Evolutionary conservation across 2,797 vertebrate species (phyloP), one percentile per base, ranked within the genome.

Genomic region (Spondyliosoma cantharus): DNA sequence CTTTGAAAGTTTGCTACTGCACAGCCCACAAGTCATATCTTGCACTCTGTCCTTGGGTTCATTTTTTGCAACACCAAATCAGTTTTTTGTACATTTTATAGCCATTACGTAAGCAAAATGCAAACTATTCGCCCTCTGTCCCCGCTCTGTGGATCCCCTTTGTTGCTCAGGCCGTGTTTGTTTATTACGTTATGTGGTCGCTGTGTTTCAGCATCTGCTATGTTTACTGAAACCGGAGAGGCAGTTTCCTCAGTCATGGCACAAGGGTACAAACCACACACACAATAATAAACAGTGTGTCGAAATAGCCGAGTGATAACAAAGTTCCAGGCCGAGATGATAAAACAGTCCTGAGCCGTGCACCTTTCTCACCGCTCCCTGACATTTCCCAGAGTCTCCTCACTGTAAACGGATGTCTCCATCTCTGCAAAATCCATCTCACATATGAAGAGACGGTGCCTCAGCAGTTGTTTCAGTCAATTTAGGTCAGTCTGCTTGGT

Each of bases 141-240:
- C 60, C 6, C 19, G 58, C 50, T 45, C 42, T 62, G 57, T 63
- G 43, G 24, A 19, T 60, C 22, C 20, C 2, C 50, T 53, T 58
- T 81, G 69, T 78, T 74, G 62, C 74, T 76, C 32, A 82, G 77
- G 46, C 46, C 62, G 7, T 71, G 48, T 82, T 83, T 89, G 82
- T 89, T 89, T 69, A 67, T 88, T 57, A 46, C 24, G 83, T 74
- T 68, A 62, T 80, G 77, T 54, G 57, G 80, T 86, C 80, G 80
- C 78, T 69, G 60, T 75, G 77, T 84, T 86, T 78, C 70, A 77
- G 80, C 59, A 58, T 78, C 27, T 50, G 20, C 43, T 46, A 29
- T 82, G 86, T 91, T 92, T 86, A 91, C 87, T 86, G 84, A 90
- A 87, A 91, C 79, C 58, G 76, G 86, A 90, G 83, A 82, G 52